Evolutionary conservation across 2,888 invertebrate genomes (phyloP).

Genomic region (Adela reaumurella): DNA sequence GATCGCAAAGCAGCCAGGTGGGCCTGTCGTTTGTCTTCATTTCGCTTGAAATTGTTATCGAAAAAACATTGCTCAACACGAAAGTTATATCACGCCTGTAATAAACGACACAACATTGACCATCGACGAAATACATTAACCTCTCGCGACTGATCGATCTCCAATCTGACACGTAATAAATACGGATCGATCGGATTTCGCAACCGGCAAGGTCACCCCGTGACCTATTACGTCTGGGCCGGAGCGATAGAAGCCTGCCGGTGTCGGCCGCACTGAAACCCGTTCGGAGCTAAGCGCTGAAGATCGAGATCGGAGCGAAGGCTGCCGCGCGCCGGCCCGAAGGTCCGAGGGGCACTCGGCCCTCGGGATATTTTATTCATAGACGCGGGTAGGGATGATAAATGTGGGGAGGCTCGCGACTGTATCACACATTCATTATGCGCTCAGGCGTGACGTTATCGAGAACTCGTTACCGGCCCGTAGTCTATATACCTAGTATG

Average conservation of each 20-base stretch:
- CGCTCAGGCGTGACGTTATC: slow-evolving; percentile 43
- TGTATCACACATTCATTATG: slow-evolving; percentile 48
- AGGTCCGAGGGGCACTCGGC: slow-evolving; percentile 24
- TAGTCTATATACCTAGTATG: no score
- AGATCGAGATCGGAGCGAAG: not conserved
- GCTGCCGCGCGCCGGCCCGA: not conserved
- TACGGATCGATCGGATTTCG: not conserved
- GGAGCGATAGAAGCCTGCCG: not conserved
- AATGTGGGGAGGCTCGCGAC: slow-evolving; percentile 37
- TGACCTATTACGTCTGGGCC: not conserved
- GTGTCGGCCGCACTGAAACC: not conserved
- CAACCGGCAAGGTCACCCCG: not conserved
- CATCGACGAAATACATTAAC: not conserved
- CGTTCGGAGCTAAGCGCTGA: not conserved
- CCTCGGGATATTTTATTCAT: slow-evolving; percentile 50
- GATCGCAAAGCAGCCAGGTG: no score
- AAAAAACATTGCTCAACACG: no score
- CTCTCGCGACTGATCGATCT: not conserved
- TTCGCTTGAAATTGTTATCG: no score
- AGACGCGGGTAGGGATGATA: slow-evolving; percentile 41
- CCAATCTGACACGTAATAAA: not conserved
- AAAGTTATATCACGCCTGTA: no score
- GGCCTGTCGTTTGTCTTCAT: no score
- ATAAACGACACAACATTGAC: not conserved
- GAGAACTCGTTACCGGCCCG: slow-evolving; percentile 40